Base-by-base conservation (phyloP, 2,113 vertebrate species). In the Castor canadensis region DNA sequence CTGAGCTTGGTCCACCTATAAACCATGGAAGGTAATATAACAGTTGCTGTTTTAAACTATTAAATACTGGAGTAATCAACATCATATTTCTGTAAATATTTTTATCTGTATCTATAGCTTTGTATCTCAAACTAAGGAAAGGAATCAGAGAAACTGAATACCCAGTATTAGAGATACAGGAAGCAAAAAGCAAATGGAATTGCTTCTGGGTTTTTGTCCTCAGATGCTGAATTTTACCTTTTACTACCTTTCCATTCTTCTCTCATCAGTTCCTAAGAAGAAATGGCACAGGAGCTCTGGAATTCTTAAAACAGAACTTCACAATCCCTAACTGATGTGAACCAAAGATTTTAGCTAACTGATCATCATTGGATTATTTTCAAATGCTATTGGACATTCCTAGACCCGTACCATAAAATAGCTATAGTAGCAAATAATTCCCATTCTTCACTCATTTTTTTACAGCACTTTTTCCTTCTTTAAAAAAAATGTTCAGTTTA, bases 61-160 rank as follows among this genome's bases (percentile, higher is more conserved):
- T 86, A 64, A 40, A 16, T 82, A 69, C 75, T 75, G 12, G 28
- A 43, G 26, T 26, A 80, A 75, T 67, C 12, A 69, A 62, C 1
- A 1, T 69, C 17, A 7, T 85, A 76, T 60, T 85, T 79, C 7
- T 69, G 4, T 84, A 66, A 90, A 77, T 17, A 82, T 72, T 77
- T 82, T 45, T 45, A 38, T 54, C 12, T 15, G 6, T 54, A 54
- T 2, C 1, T 73, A 58, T 60, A 77, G 58, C 22, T 86, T 85
- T 80, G 47, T 45, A 87, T 79, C n/a, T 86, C 69, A 77, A 89
- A 9, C 28, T 80, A 19, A 94, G 60, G 58, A 86, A 92, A 87
- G 15, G 40, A 92, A 81, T 81, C 38, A 89, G 47, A 73, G n/a
- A 83, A 62, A 83, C 30, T 66, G 12, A 90, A 79, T 35, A 83